Evolutionary conservation across 2,797 vertebrate species (phyloP).

Genomic region (Loris lydekkerianus): DNA sequence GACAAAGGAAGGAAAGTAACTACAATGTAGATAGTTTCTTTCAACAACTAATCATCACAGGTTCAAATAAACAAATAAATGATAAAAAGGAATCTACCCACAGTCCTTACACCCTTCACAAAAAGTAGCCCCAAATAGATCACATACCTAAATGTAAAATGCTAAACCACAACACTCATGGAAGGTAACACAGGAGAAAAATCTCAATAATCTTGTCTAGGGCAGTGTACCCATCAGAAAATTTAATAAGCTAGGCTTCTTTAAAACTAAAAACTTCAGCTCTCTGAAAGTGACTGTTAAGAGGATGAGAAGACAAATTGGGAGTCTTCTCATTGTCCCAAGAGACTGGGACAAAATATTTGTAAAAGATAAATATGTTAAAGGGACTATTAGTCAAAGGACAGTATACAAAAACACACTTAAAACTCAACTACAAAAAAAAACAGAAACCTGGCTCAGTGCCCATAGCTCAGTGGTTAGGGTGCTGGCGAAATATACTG

Average conservation of each 20-base stretch:
- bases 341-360: neutral
- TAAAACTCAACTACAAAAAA: constrained; percentile 26
- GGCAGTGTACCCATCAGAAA: neutral
- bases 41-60: neutral
- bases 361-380: neutral
- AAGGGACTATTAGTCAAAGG: neutral
- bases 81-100: neutral
- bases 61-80: neutral
- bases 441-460: neutral
- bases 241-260: neutral
- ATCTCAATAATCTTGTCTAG: neutral
- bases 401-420: neutral
- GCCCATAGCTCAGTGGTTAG: no score
- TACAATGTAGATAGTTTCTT: neutral
- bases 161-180: neutral
- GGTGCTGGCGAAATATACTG: no score
- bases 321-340: no score
- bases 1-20: neutral
- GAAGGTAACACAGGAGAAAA: neutral
- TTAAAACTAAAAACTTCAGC: neutral
- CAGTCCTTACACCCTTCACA: neutral
- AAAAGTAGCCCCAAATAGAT: constrained; percentile 25
- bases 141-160: neutral
- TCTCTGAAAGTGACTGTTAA: neutral
- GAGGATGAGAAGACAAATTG: neutral